Evolutionary conservation across 2,113 vertebrate species (phyloP).

Genomic region (Semicossyphus pulcher): DNA sequence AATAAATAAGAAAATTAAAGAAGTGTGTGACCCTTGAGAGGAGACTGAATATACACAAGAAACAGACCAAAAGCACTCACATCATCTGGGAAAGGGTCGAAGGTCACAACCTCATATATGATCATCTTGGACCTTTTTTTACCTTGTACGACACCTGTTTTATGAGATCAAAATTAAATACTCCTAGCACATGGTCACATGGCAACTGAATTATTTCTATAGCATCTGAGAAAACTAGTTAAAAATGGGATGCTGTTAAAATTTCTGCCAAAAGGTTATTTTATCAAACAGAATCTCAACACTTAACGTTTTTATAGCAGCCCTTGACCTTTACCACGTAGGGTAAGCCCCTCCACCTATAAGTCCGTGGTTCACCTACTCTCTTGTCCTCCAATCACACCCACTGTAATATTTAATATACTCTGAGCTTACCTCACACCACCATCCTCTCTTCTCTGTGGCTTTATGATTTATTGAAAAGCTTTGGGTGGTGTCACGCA

Average conservation of each 20-base stretch:
- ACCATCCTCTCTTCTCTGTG: neutral
- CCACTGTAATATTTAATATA: slow-evolving; percentile 3
- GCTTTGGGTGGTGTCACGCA: slow-evolving; percentile 32
- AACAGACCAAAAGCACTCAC: neutral
- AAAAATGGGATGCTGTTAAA: no score
- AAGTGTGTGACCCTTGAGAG: neutral
- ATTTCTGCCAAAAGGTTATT: no score
- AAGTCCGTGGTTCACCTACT: neutral
- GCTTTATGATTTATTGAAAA: slow-evolving; percentile 39
- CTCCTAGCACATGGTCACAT: no score
- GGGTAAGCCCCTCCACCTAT: neutral
- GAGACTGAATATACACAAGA: neutral
- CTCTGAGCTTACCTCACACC: neutral
- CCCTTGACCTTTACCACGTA: no score
- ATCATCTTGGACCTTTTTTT: no score
- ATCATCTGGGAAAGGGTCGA: neutral
- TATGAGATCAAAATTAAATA: no score
- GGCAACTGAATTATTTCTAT: no score
- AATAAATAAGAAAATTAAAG: no score
- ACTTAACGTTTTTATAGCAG: no score
- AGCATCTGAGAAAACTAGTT: no score
- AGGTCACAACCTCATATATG: neutral
- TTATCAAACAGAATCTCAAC: no score
- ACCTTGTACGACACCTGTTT: no score
- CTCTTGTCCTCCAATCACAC: slow-evolving; percentile 1